phyloP scores from a whole-genome alignment of 2,797 vertebrate genomes.

The Coregonus suidteri region DNA sequence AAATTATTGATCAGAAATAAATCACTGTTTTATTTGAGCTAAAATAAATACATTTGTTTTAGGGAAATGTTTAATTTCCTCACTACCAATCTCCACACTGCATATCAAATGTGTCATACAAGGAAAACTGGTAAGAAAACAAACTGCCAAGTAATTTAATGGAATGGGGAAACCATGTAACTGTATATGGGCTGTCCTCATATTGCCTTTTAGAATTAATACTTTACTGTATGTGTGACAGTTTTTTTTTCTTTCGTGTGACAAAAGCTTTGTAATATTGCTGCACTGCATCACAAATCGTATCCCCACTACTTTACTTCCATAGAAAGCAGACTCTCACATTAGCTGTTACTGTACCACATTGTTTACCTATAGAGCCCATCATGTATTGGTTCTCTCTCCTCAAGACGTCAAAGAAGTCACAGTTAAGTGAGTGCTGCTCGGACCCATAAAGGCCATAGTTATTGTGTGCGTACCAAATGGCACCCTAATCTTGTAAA shows the following conservation, averaged over 20 bases:
- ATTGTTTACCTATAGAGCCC: conserved; percentile 52
- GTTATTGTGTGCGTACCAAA: neutral
- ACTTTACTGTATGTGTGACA: conserved; percentile 52
- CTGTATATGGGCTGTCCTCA: conserved; percentile 46
- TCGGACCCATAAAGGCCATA: neutral
- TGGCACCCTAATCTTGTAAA: neutral
- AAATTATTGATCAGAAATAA: conserved; percentile 29
- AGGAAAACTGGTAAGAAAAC: conserved; percentile 26
- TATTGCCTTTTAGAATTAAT: conserved; percentile 69
- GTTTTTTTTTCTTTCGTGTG: conserved; percentile 58
- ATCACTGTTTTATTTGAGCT: conserved; percentile 39
- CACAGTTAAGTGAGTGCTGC: conserved; percentile 27
- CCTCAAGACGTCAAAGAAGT: conserved; percentile 18
- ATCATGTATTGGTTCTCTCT: conserved; percentile 39
- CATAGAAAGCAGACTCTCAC: conserved; percentile 58
- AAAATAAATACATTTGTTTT: conserved; percentile 39
- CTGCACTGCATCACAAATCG: conserved; percentile 47
- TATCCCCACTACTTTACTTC: conserved; percentile 37
- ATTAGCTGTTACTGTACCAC: conserved; percentile 44
- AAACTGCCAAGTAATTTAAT: conserved; percentile 67
- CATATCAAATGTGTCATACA: conserved; percentile 53
- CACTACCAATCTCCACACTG: conserved; percentile 29
- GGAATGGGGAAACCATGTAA: conserved; percentile 41
- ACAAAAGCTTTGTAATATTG: conserved; percentile 61
- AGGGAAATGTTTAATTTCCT: neutral